Conservation (phyloP, 2,888 invertebrate genomes). For the Pseudanteris insignis region DNA sequence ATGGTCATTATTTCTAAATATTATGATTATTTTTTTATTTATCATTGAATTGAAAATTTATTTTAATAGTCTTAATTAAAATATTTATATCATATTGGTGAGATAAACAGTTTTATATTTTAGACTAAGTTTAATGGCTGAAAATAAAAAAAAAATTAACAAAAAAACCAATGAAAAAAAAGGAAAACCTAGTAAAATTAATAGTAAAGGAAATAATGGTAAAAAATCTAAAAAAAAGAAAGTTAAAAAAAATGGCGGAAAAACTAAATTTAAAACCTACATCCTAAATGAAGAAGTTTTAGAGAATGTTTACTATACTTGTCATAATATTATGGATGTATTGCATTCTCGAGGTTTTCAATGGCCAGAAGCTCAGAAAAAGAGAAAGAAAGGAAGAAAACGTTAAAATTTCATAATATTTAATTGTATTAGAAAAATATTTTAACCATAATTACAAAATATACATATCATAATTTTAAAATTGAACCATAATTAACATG, state of each 20-base stretch:
- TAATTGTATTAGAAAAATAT: too few relatives aligned
- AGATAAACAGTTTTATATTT: too few relatives aligned
- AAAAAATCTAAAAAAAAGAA: slow-evolving; percentile 69
- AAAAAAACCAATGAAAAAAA: slow-evolving; percentile 44
- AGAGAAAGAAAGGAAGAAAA: slow-evolving; percentile 83
- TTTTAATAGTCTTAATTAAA: too few relatives aligned
- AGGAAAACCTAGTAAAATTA: slow-evolving; percentile 51
- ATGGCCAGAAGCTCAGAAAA: slow-evolving; percentile 87
- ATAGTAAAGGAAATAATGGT: slow-evolving; percentile 59
- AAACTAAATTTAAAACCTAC: slow-evolving; percentile 79
- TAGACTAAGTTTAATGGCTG: too few relatives aligned
- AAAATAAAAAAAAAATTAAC: slow-evolving; percentile 20
- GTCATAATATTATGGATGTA: slow-evolving; percentile 91
- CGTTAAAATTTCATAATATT: too few relatives aligned
- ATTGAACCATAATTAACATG: not conserved
- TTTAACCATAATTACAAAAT: too few relatives aligned
- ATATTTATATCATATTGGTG: too few relatives aligned
- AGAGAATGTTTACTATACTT: slow-evolving; percentile 93
- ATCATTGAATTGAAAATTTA: too few relatives aligned
- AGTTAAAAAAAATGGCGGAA: slow-evolving; percentile 70
- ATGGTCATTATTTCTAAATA: too few relatives aligned
- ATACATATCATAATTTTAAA: too few relatives aligned
- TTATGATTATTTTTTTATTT: too few relatives aligned
- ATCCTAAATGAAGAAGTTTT: slow-evolving; percentile 90
- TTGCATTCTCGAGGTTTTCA: slow-evolving; percentile 87